Evolutionary conservation across 2,888 invertebrate genomes (phyloP), one percentile per base, ranked within the genome.

Genomic region (Ptilodon capucinus): DNA sequence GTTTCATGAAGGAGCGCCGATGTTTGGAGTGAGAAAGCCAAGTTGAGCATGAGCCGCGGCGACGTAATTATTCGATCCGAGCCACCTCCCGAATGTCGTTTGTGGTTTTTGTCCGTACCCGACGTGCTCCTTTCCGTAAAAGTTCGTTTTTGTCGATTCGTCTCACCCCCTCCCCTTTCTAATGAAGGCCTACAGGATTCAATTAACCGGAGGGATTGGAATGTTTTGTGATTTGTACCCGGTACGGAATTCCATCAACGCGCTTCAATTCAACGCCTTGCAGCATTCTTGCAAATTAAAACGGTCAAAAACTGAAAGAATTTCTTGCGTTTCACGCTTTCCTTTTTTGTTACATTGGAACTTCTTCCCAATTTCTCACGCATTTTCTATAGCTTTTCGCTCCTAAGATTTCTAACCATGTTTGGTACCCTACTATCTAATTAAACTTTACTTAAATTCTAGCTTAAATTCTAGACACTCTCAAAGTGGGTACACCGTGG

Each of bases 161-260:
- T 70, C 70, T 21, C 39, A 13, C 39, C 40, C 74, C 72, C 76
- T 71, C 58, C 74, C 75, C 74, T 67, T 74, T 74, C 79, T 89
- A 89, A 89, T 89, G 86, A 87, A 86, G 86, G 87, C 81, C 83
- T 84, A 81, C 84, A 78, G 85, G 79, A 86, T 88, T 88, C 88
- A 86, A 88, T 89, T 89, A 88, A 85, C 81, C 78, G 76, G 68
- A 76, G 83, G 79, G 80, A 83, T 82, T 74, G 85, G 84, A 86
- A 87, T 87, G 86, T 84, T 86, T 85, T 83, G 86, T 85, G 85
- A 86, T 86, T 86, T 86, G 82, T 84, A 76, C 81, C 69, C 74
- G 69, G 74, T 73, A 74, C 78, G 78, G 76, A 80, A 86, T 86
- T 81, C 81, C 75, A 85, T 85, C 81, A 81, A 74, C 78, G 79